phyloP scores from a whole-genome alignment of 1,140 invertebrate genomes.

The Tetramorium simillimum region DNA sequence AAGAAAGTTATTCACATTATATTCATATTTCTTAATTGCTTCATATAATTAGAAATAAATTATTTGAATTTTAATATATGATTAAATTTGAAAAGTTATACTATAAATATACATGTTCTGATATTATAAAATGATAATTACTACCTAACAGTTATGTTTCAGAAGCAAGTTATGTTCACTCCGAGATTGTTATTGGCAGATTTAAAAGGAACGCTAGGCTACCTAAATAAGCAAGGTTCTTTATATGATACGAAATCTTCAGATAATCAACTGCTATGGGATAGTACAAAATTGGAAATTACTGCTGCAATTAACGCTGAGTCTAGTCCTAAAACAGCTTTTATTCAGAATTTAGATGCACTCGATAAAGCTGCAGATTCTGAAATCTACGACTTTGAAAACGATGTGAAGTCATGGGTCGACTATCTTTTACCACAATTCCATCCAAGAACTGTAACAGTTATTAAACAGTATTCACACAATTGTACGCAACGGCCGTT shows the following conservation, averaged over 20 bases:
- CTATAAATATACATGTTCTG: background rate
- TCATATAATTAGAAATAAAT: constrained; percentile 1
- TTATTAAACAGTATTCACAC: constrained; percentile 90
- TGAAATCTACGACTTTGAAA: constrained; percentile 87
- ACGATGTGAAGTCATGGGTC: constrained; percentile 91
- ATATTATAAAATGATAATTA: constrained; percentile 3
- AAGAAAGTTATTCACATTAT: background rate
- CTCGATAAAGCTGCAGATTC: constrained; percentile 72
- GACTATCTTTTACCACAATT: constrained; percentile 92
- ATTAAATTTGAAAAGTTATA: background rate
- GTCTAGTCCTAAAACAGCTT: constrained; percentile 87
- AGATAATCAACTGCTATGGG: constrained; percentile 79
- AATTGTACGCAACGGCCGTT: constrained; percentile 88
- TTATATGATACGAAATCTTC: constrained; percentile 86
- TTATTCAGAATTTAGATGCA: constrained; percentile 88
- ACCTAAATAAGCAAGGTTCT: constrained; percentile 89
- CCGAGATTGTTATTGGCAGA: constrained; percentile 93
- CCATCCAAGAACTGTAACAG: constrained; percentile 91
- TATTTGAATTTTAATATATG: background rate
- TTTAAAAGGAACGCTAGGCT: constrained; percentile 91
- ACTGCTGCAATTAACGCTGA: constrained; percentile 86
- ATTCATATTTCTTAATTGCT: background rate
- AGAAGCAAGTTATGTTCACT: constrained; percentile 92
- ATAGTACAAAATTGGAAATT: constrained; percentile 86
- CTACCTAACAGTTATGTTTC: constrained; percentile 68